phyloP scores from a whole-genome alignment of 2,888 invertebrate genomes.

The Zelleria hepariella region DNA sequence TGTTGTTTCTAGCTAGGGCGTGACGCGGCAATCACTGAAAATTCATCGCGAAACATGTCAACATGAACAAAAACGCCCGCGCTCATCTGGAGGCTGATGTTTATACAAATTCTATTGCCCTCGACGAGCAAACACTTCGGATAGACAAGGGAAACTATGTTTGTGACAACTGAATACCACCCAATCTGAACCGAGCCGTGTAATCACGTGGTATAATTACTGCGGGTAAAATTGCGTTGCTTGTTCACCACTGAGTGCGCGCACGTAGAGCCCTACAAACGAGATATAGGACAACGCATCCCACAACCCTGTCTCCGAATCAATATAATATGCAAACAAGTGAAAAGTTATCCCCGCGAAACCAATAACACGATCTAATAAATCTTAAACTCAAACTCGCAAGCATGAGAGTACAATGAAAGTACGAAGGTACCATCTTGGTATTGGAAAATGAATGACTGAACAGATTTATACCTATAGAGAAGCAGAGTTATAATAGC shows the following conservation, averaged over 20 bases:
- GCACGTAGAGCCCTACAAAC: not conserved
- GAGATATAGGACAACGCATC: not conserved
- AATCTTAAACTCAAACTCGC: conserved; percentile 6
- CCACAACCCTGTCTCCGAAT: not conserved
- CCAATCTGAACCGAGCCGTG: conserved; percentile 24
- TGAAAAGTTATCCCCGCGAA: conserved; percentile 3
- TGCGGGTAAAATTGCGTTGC: conserved; percentile 34
- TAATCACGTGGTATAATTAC: conserved; percentile 35
- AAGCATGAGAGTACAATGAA: conserved; percentile 11
- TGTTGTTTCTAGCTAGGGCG: too few relatives aligned
- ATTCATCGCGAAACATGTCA: conserved; percentile 46
- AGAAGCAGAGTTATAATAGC: conserved; percentile 36
- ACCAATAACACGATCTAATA: conserved; percentile 8
- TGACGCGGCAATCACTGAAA: conserved; percentile 44
- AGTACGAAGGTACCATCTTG: conserved; percentile 8
- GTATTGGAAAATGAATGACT: conserved; percentile 20
- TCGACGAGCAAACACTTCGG: not conserved
- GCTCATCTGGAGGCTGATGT: not conserved
- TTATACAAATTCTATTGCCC: not conserved
- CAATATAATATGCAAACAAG: conserved; percentile 6
- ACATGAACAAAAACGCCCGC: not conserved
- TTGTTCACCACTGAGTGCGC: not conserved
- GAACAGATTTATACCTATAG: conserved; percentile 29
- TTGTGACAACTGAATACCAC: conserved; percentile 39
- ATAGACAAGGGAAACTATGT: not conserved